These are phyloP conservation scores for Alca torda DNA, from an alignment of 2,797 vertebrate species.

Conservation along the genomic window DNA sequence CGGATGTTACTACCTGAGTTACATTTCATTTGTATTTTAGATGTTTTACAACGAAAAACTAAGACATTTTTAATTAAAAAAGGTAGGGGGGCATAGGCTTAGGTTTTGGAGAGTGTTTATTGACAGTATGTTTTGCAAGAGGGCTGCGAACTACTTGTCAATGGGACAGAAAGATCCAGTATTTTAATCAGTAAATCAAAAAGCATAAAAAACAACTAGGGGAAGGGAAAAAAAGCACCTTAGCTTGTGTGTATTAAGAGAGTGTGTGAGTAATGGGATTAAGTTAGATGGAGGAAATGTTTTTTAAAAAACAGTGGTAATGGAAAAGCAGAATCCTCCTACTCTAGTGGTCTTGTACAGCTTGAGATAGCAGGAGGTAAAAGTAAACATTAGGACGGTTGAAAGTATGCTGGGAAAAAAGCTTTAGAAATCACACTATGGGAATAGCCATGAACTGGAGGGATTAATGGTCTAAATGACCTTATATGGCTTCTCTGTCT, in stretches of 20 bases:
- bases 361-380: not conserved
- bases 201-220: not conserved
- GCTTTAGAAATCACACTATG: not conserved
- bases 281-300: not conserved
- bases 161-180: not conserved
- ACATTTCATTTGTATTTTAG: not conserved
- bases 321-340: not conserved
- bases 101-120: not conserved
- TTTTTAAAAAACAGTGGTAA: not conserved
- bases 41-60: not conserved
- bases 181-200: not conserved
- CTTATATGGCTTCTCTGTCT: conserved; percentile 26
- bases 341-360: not conserved
- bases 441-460: not conserved
- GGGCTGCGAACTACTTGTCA: not conserved
- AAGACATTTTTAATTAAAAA: not conserved
- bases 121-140: not conserved
- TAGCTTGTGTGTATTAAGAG: not conserved
- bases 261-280: not conserved
- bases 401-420: not conserved
- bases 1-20: not conserved
- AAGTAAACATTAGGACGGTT: not conserved
- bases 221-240: not conserved
- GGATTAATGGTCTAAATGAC: not conserved
- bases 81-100: not conserved